Percentiles rank a stretch among this genome's conserved stretches.
These are phyloP conservation scores for Agelastica alni DNA, from an alignment of 2,888 invertebrate genomes.

Conservation along the genomic window DNA sequence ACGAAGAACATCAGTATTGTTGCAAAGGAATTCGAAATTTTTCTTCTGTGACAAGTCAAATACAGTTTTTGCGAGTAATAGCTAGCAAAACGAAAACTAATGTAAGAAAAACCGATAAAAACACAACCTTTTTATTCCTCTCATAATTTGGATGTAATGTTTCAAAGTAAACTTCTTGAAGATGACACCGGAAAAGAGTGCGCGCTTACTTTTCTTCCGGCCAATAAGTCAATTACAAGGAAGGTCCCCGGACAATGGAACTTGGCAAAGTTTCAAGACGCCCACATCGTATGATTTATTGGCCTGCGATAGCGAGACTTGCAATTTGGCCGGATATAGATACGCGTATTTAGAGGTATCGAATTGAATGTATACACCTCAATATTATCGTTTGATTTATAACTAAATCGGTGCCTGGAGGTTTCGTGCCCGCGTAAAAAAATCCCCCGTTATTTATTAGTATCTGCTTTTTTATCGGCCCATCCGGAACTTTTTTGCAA, in stretches of 20 bases:
- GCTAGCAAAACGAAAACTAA: too few relatives aligned
- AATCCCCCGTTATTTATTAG: slow-evolving; percentile 22
- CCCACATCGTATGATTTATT: slow-evolving; percentile 53
- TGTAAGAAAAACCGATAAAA: too few relatives aligned
- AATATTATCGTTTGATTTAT: slow-evolving; percentile 45
- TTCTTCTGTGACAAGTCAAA: too few relatives aligned
- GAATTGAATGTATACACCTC: slow-evolving; percentile 44
- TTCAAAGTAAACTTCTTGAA: slow-evolving; percentile 38
- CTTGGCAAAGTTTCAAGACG: slow-evolving; percentile 57
- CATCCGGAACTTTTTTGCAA: slow-evolving; percentile 14
- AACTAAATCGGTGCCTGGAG: slow-evolving; percentile 26
- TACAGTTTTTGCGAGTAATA: too few relatives aligned
- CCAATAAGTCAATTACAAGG: slow-evolving; percentile 58
- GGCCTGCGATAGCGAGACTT: slow-evolving; percentile 48
- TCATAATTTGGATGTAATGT: slow-evolving; percentile 23
- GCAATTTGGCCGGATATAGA: slow-evolving; percentile 53
- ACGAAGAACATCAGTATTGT: too few relatives aligned
- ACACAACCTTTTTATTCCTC: not conserved
- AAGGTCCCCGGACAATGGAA: slow-evolving; percentile 54
- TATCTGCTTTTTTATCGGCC: slow-evolving; percentile 20
- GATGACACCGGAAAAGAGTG: slow-evolving; percentile 45
- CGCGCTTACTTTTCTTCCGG: slow-evolving; percentile 52
- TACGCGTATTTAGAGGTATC: slow-evolving; percentile 51
- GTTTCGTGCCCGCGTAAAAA: slow-evolving; percentile 14
- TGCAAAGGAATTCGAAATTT: too few relatives aligned